A percentile compares a stretch with the other conserved stretches of the same genome.
These are phyloP conservation scores for Trachelipus rathkii DNA, from an alignment of 1,140 invertebrate genomes.

Conservation along the genomic window DNA sequence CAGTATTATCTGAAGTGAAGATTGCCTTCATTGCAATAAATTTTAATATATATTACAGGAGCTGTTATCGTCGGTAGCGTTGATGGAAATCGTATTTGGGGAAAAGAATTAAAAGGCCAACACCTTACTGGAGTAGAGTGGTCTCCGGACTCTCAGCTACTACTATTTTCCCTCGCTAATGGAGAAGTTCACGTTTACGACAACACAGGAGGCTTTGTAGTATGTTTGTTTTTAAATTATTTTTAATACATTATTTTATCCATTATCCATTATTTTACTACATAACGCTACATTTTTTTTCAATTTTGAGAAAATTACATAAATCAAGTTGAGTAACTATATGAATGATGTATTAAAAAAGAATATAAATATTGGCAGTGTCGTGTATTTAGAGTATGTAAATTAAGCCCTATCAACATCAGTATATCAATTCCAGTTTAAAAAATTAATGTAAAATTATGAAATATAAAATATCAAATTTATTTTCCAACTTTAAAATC, in stretches of 20 bases:
- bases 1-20: not conserved
- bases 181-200: slow-evolving; percentile 95
- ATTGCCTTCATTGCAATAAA: not conserved
- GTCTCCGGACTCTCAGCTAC: slow-evolving; percentile 86
- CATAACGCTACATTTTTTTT: no score
- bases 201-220: slow-evolving; percentile 71
- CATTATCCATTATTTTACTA: no score
- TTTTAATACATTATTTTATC: not conserved
- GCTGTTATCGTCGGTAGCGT: slow-evolving; percentile 90
- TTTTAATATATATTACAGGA: slow-evolving; percentile 51
- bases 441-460: no score
- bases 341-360: no score
- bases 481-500: no score
- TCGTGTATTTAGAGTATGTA: no score
- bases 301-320: no score
- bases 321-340: no score
- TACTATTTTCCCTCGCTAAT: slow-evolving; percentile 84
- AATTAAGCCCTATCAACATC: no score
- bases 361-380: no score
- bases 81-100: slow-evolving; percentile 97
- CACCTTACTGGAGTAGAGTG: slow-evolving; percentile 77
- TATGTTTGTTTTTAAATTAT: slow-evolving; percentile 48
- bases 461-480: no score
- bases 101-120: slow-evolving; percentile 86
- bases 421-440: no score